phyloP scores from a whole-genome alignment of 2,888 invertebrate species.

The Aleiodes alternator region DNA sequence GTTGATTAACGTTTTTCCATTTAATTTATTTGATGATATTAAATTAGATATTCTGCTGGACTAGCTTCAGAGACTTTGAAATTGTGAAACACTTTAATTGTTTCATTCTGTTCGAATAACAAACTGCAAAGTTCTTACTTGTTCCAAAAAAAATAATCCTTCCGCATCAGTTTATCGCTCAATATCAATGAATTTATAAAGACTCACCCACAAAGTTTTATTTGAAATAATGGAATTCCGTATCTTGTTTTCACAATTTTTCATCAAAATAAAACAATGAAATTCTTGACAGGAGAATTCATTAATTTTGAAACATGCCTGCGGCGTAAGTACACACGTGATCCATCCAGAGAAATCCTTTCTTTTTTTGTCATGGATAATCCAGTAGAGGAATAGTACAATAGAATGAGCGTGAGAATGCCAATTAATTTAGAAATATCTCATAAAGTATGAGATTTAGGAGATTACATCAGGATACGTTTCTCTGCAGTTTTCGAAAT shows the following conservation, averaged over 20 bases:
- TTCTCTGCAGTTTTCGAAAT: neutral
- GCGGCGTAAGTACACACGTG: slow-evolving; percentile 25
- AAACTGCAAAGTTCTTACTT: too few species aligned
- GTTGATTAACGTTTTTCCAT: slow-evolving; percentile 27
- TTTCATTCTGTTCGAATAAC: too few species aligned
- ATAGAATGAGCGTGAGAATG: neutral
- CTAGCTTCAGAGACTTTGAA: slow-evolving; percentile 66
- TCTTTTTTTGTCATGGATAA: slow-evolving; percentile 32
- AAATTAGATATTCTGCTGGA: slow-evolving; percentile 67
- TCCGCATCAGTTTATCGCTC: too few species aligned
- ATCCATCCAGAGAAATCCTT: slow-evolving; percentile 40
- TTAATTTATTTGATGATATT: slow-evolving; percentile 55
- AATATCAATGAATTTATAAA: too few species aligned
- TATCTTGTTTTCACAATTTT: neutral
- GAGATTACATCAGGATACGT: neutral
- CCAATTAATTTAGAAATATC: too few species aligned
- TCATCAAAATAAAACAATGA: neutral
- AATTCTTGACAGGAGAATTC: neutral
- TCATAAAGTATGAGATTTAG: neutral
- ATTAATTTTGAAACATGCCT: slow-evolving; percentile 44
- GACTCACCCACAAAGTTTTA: too few species aligned
- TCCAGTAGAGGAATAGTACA: slow-evolving; percentile 4
- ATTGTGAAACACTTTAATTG: slow-evolving; percentile 45
- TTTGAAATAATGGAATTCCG: neutral
- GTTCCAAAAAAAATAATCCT: too few species aligned